Evolutionary conservation across 2,113 vertebrate species (phyloP), one percentile per base, ranked within the genome.

Genomic region (Pteropus alecto): DNA sequence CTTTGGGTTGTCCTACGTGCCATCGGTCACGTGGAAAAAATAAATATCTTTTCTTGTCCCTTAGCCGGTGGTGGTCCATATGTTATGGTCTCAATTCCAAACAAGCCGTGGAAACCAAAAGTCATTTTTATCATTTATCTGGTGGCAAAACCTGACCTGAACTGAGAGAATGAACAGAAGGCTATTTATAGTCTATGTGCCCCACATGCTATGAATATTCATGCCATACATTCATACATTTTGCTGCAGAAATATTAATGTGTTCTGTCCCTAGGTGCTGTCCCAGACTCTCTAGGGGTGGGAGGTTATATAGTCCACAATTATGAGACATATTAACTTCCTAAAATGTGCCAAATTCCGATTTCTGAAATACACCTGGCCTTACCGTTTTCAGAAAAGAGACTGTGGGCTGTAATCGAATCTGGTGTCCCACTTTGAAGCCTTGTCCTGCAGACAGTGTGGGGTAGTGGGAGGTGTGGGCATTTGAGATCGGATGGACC

Each of bases 361-460:
- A 41, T 68, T 43, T 43, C 46, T 43, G 46, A 67, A 54, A n/a
- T 30, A 7, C 11, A 3, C 19, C 13, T 35, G 22, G 30, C 21
- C 41, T 11, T 5, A 2, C 1, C 7, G 22, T 6, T 63, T 38
- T 83, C 76, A 7, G 9, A 21, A 63, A 54, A 13, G 30, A 33
- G 16, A 7, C 2, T 0, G 7, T 1, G 10, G 35, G 5, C 5
- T 11, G 4, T 4, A 3, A 9, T 51, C 41, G 3, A 12, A 48
- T 0, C 35, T 0, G 0, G 2, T 12, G 38, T 2, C 15, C 4
- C 8, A 3, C 18, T 56, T 71, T 0, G 0, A 71, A 43, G 35
- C 15, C 9, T 6, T 4, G 19, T 21, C 58, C 48, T 1, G 21
- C 2, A 8, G 18, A 3, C 2, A 4, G n/a, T 8, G 35, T 15